Evolutionary conservation across 2,113 vertebrate genomes (phyloP).

Genomic region (Crotophaga sulcirostris): DNA sequence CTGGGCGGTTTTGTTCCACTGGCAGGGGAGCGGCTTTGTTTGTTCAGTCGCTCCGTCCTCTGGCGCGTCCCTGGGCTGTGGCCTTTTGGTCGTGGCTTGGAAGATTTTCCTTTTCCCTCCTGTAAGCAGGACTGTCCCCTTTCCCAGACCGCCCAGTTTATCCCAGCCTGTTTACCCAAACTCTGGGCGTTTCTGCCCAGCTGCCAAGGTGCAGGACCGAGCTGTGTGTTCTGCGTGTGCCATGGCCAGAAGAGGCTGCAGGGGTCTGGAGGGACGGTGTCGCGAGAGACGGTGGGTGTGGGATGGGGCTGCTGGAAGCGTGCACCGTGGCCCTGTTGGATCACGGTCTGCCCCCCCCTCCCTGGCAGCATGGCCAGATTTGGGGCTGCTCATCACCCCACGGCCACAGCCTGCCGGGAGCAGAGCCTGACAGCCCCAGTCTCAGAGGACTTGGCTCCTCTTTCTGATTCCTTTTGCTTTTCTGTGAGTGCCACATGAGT

Average conservation of each 20-base stretch:
- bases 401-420: background rate
- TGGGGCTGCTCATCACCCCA: background rate
- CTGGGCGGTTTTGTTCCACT: background rate
- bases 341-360: accelerated
- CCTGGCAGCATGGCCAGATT: accelerated
- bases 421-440: accelerated
- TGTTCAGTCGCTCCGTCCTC: background rate
- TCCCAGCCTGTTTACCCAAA: background rate
- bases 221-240: accelerated
- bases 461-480: background rate
- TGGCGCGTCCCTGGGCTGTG: background rate
- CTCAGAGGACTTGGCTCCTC: background rate
- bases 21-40: background rate
- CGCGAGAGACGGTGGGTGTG: accelerated
- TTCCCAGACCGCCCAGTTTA: background rate
- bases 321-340: accelerated
- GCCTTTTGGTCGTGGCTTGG: background rate
- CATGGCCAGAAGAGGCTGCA: background rate
- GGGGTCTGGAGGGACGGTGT: accelerated
- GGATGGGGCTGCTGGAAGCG: background rate
- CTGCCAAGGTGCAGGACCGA: accelerated
- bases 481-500: background rate
- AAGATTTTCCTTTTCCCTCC: background rate
- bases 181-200: background rate
- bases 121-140: background rate